Evolutionary conservation across 2,888 invertebrate species (phyloP).

Genomic region (Teinopalpus imperialis): DNA sequence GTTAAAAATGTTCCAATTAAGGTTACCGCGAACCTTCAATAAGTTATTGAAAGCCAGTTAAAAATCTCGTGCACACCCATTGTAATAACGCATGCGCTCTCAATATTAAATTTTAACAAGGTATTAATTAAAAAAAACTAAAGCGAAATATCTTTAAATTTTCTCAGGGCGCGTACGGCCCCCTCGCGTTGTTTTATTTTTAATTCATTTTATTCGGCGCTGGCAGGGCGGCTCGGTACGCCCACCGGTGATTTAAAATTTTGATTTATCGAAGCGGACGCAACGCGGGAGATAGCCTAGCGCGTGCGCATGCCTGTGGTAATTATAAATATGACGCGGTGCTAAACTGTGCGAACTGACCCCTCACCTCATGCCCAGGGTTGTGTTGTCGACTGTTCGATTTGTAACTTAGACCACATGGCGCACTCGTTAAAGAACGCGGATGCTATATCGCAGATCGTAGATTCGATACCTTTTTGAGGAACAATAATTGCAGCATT

Average conservation of each 20-base stretch:
- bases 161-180: slow-evolving; percentile 75
- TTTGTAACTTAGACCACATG: too few relatives aligned
- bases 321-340: slow-evolving; percentile 82
- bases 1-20: slow-evolving; percentile 80
- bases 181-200: slow-evolving; percentile 76
- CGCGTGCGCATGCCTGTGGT: slow-evolving; percentile 58
- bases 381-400: slow-evolving; percentile 31
- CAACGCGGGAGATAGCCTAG: slow-evolving; percentile 55
- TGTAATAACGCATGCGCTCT: slow-evolving; percentile 79
- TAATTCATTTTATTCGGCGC: slow-evolving; percentile 81
- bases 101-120: slow-evolving; percentile 83
- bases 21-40: slow-evolving; percentile 62
- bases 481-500: too few relatives aligned
- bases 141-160: slow-evolving; percentile 80
- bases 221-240: slow-evolving; percentile 67
- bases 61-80: slow-evolving; percentile 77
- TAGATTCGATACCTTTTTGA: too few relatives aligned
- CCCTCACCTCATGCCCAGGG: slow-evolving; percentile 53
- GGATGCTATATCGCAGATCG: too few relatives aligned
- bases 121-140: slow-evolving; percentile 82
- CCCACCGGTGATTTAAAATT: slow-evolving; percentile 82
- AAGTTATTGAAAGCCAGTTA: slow-evolving; percentile 76
- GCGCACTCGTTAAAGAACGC: too few relatives aligned
- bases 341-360: slow-evolving; percentile 77
- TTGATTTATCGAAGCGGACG: slow-evolving; percentile 76